These are phyloP conservation scores for Acridotheres tristis DNA, from an alignment of 2,797 vertebrate genomes.

Conservation along the genomic window DNA sequence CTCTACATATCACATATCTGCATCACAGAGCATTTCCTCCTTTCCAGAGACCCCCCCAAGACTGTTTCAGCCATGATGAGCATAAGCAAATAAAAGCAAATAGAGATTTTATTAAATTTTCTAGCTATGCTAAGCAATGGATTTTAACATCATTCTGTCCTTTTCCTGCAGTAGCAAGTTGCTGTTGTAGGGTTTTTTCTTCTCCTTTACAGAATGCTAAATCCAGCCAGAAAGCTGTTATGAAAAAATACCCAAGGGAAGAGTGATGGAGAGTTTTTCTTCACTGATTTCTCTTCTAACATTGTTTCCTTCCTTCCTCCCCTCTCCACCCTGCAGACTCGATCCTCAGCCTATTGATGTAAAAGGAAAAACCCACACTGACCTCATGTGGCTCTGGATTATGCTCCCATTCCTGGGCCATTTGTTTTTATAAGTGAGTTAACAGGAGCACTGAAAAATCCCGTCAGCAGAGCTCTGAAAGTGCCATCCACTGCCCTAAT, in stretches of 20 bases:
- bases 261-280: slow-evolving; percentile 41
- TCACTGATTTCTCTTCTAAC: slow-evolving; percentile 50
- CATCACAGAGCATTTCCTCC: neutral
- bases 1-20: neutral
- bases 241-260: slow-evolving; percentile 48
- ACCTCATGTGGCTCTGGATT: slow-evolving; percentile 51
- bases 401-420: neutral
- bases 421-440: slow-evolving; percentile 43
- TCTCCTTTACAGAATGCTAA: neutral
- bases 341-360: slow-evolving; percentile 22
- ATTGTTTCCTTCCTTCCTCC: slow-evolving; percentile 65
- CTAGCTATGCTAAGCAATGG: neutral
- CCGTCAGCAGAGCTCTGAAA: neutral
- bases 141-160: neutral
- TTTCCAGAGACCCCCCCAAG: neutral
- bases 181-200: neutral
- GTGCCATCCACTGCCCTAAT: slow-evolving; percentile 15
- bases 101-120: neutral
- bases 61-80: neutral
- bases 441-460: neutral
- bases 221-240: slow-evolving; percentile 44
- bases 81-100: neutral
- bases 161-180: neutral
- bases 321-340: slow-evolving; percentile 10
- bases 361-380: slow-evolving; percentile 61